Evolutionary conservation across 2,113 vertebrate genomes (phyloP).

Genomic region (Redunca redunca): DNA sequence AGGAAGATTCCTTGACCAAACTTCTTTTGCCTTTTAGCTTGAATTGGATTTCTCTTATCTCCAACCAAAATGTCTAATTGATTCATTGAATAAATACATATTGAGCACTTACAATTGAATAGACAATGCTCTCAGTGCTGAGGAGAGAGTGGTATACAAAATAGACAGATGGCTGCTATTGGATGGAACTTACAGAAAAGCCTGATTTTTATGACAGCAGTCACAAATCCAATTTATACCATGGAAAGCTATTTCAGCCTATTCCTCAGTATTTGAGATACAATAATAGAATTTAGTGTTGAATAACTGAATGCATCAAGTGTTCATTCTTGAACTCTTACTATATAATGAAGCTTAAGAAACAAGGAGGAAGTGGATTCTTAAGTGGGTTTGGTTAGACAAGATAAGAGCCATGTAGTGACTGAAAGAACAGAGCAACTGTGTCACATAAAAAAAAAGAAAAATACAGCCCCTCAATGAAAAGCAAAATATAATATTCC

Average conservation of each 20-base stretch:
- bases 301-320: neutral
- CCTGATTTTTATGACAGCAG: neutral
- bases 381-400: neutral
- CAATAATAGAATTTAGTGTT: neutral
- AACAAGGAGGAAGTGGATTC: neutral
- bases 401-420: neutral
- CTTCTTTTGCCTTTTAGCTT: neutral
- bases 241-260: neutral
- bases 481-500: neutral
- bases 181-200: neutral
- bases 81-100: neutral
- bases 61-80: neutral
- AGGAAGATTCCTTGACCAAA: neutral
- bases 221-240: neutral
- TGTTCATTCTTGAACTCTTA: neutral
- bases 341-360: neutral
- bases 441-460: neutral
- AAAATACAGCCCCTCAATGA: neutral
- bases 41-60: conserved; percentile 18
- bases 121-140: neutral
- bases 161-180: neutral
- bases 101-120: neutral
- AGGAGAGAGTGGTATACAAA: neutral
- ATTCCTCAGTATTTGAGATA: neutral
- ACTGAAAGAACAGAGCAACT: neutral